Evolutionary conservation across 2,888 invertebrate genomes (phyloP), one percentile per base, ranked within the genome.

Genomic region (Clunio marinus): DNA sequence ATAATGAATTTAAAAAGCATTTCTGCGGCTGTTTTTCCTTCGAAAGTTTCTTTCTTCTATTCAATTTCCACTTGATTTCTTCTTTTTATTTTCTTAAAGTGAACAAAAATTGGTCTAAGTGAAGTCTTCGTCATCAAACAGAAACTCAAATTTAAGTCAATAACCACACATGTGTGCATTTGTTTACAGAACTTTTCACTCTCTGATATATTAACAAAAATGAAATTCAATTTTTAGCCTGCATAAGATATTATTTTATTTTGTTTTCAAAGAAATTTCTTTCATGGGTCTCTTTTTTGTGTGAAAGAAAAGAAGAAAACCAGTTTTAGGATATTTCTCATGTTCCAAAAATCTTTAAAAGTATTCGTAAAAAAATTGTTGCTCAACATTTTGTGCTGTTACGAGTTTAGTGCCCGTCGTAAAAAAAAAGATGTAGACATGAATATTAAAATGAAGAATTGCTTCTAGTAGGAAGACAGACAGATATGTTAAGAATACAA

Each of bases 291-390:
- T n/a, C n/a, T n/a, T n/a, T n/a, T n/a, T n/a, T 41, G 10, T 15
- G 41, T 41, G 10, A 10, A 41, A 41, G 10, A 41, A 10, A 41
- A 41, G 41, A 51, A 51, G 51, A 51, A 51, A 51, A 51, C 51
- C 51, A 51, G 51, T 51, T 51, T 51, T 51, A 51, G 51, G 51
- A 51, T 51, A 22, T 51, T 41, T 51, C 51, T 51, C 51, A 51
- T 51, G 51, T 51, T 51, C 8, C 51, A 51, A 32, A 32, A 32
- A 32, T 7, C 4, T 7, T 7, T 32, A 10, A 51, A 5, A 20
- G 17, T 22, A 51, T 51, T 17, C 15, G 17, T 41, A 15, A 41
- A n/a, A n/a, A n/a, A n/a, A n/a, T n/a, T 20, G 51, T n/a, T 20
- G 51, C 2, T 2, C 20, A 4, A 8, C 2, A 20, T 51, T 51